These are phyloP conservation scores for Plemyria rubiginata DNA, from an alignment of 2,888 invertebrate species.

Conservation along the genomic window DNA sequence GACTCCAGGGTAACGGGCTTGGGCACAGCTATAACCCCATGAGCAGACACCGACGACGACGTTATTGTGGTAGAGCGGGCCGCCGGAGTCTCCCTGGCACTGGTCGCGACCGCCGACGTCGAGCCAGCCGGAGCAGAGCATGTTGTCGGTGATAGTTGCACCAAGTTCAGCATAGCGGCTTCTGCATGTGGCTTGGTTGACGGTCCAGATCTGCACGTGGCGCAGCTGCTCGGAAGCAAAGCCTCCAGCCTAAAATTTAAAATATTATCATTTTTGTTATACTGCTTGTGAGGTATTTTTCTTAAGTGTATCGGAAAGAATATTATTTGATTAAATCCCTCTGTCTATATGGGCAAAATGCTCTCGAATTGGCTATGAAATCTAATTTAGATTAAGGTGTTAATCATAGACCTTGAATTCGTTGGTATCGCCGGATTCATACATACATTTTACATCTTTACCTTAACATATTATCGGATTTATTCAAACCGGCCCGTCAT, in stretches of 20 bases:
- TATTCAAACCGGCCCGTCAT: no score
- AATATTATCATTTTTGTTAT: no score
- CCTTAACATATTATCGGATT: no score
- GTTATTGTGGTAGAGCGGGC: constrained; percentile 51
- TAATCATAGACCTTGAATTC: no score
- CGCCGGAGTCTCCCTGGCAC: constrained; percentile 55
- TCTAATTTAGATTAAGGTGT: no score
- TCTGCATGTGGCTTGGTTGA: constrained; percentile 49
- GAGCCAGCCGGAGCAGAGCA: constrained; percentile 53
- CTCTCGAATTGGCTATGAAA: no score
- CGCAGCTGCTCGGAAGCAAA: constrained; percentile 48
- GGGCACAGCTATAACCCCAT: constrained; percentile 47
- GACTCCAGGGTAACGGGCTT: constrained; percentile 47
- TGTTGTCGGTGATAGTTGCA: constrained; percentile 44
- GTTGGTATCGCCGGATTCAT: no score
- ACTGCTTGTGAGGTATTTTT: no score
- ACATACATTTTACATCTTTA: no score
- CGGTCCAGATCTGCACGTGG: constrained; percentile 52
- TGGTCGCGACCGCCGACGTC: constrained; percentile 52
- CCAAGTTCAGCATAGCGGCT: constrained; percentile 40
- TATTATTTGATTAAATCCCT: no score
- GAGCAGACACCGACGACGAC: constrained; percentile 52
- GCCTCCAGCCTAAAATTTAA: constrained; percentile 36
- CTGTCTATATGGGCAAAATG: no score
- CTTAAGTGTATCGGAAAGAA: no score